Evolutionary conservation across 2,888 invertebrate species (phyloP).

Genomic region (Sarcophaga carnaria): DNA sequence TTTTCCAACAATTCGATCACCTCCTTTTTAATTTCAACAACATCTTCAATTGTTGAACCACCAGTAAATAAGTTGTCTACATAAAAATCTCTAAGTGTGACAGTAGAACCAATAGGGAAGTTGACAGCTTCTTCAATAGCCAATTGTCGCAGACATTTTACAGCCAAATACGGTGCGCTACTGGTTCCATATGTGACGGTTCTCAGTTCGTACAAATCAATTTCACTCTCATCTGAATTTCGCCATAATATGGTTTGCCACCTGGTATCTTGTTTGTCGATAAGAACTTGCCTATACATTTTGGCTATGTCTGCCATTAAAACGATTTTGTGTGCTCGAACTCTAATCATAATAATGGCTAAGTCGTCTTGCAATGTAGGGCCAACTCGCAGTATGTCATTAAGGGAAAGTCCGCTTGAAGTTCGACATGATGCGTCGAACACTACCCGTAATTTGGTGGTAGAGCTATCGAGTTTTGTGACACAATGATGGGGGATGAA

Average conservation of each 20-base stretch:
- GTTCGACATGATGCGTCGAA: not conserved
- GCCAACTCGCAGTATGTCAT: conserved; percentile 50
- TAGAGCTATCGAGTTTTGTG: conserved; percentile 56
- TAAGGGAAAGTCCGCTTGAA: conserved; percentile 35
- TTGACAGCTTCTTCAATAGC: not conserved
- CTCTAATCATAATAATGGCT: conserved; percentile 47
- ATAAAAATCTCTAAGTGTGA: conserved; percentile 66
- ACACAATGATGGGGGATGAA: conserved; percentile 54
- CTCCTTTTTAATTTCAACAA: conserved; percentile 47
- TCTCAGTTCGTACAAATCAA: conserved; percentile 11
- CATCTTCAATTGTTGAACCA: conserved; percentile 44
- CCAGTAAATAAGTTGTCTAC: conserved; percentile 70
- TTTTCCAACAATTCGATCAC: conserved; percentile 42
- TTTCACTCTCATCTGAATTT: not conserved
- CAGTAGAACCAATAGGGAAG: conserved; percentile 61
- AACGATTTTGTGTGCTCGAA: conserved; percentile 51
- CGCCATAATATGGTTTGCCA: conserved; percentile 53
- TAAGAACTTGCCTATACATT: conserved; percentile 55
- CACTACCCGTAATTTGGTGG: conserved; percentile 43
- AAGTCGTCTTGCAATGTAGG: conserved; percentile 58
- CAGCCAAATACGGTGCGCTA: conserved; percentile 15
- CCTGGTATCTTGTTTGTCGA: conserved; percentile 21
- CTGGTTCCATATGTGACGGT: conserved; percentile 42
- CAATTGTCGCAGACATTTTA: conserved; percentile 27
- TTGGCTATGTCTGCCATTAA: conserved; percentile 54